Percentiles rank a stretch among this genome's conserved stretches.
phyloP scores from a whole-genome alignment of 2,797 vertebrate genomes.

The Acanthurus tractus region DNA sequence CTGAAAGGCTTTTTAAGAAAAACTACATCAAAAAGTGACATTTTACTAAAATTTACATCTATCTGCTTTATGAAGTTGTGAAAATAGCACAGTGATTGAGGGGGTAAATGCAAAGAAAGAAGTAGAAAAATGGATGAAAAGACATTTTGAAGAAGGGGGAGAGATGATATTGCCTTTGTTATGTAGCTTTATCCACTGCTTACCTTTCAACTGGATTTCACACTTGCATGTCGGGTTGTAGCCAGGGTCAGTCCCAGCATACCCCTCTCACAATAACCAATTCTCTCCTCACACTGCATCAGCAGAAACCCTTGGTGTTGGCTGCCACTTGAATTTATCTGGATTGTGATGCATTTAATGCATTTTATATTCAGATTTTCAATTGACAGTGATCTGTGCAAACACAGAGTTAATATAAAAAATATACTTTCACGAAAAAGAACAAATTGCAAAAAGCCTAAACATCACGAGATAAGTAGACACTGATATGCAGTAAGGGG shows the following conservation, averaged over 20 bases:
- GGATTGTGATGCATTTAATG: slow-evolving; percentile 54
- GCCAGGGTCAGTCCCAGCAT: slow-evolving; percentile 83
- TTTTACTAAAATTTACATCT: slow-evolving; percentile 27
- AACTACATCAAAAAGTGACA: no score
- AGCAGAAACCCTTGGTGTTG: slow-evolving; percentile 52
- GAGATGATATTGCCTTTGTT: slow-evolving; percentile 88
- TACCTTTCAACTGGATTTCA: slow-evolving; percentile 90
- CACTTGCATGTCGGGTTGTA: slow-evolving; percentile 82
- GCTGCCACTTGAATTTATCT: slow-evolving; percentile 77
- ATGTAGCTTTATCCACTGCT: slow-evolving; percentile 86
- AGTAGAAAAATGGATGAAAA: slow-evolving; percentile 71
- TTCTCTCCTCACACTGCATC: slow-evolving; percentile 75
- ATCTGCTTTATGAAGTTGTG: slow-evolving; percentile 52
- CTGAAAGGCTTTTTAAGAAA: background rate
- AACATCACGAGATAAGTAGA: background rate
- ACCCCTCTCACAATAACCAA: slow-evolving; percentile 84
- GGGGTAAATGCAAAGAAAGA: slow-evolving; percentile 58
- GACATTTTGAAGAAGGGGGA: slow-evolving; percentile 63
- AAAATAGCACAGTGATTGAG: slow-evolving; percentile 45
- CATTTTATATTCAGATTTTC: slow-evolving; percentile 15
- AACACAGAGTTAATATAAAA: background rate
- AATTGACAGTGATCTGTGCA: background rate
- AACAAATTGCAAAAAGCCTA: background rate
- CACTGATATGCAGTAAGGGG: background rate
- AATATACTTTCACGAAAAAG: background rate